phyloP scores from a whole-genome alignment of 2,888 invertebrate genomes.

The Diarsia rubi region DNA sequence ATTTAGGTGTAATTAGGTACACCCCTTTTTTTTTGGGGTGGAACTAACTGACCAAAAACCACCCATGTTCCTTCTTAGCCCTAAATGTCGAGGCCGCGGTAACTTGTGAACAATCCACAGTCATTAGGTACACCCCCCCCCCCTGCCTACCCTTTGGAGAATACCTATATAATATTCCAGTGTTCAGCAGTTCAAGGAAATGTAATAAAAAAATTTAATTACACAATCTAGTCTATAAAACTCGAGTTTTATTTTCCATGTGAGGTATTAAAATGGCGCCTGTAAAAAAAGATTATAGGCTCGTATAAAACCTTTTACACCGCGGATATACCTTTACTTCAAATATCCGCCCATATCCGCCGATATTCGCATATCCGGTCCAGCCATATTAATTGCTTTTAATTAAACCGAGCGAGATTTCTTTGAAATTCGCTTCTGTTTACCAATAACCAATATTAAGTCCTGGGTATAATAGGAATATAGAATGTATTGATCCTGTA shows the following conservation, averaged over 20 bases:
- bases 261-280: neutral
- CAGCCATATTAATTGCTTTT: slow-evolving; percentile 54
- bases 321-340: slow-evolving; percentile 9
- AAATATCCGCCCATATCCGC: slow-evolving; percentile 33
- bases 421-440: slow-evolving; percentile 36
- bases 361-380: slow-evolving; percentile 35
- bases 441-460: slow-evolving; percentile 37
- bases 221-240: neutral
- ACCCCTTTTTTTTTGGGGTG: too few species aligned
- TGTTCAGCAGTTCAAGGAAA: neutral
- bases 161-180: too few species aligned
- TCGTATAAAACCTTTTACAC: slow-evolving; percentile 8
- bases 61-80: too few species aligned
- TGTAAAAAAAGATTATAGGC: neutral
- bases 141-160: neutral
- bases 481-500: neutral
- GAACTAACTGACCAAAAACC: too few species aligned
- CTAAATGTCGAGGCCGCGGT: too few species aligned
- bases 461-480: neutral
- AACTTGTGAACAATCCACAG: too few species aligned
- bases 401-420: slow-evolving; percentile 50
- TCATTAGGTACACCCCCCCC: too few species aligned
- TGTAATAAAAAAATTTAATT: neutral
- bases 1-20: too few species aligned
- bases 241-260: neutral